Conservation (phyloP, 2,797 vertebrate genomes). For the Delichon dasypus region DNA sequence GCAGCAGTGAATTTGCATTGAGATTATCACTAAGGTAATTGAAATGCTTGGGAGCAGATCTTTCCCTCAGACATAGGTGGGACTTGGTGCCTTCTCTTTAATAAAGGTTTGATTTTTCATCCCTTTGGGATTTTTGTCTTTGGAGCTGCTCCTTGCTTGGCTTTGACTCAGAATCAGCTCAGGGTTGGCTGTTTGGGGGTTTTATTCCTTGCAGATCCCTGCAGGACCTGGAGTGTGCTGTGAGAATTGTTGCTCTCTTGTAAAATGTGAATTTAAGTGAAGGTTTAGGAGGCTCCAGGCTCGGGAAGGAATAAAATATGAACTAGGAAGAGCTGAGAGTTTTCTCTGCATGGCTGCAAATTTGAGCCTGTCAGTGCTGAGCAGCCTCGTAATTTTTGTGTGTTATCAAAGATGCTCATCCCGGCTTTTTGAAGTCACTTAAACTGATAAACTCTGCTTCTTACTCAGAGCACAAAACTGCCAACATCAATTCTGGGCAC, state of each 20-base stretch:
- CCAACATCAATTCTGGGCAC: not conserved
- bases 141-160: not conserved
- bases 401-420: not conserved
- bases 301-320: not conserved
- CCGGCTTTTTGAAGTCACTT: not conserved
- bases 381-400: not conserved
- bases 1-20: not conserved
- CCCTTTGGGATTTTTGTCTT: not conserved
- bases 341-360: not conserved
- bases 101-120: not conserved
- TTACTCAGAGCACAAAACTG: constrained; percentile 22
- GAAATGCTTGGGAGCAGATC: not conserved
- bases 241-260: not conserved
- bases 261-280: not conserved
- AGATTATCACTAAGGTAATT: not conserved
- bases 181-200: fast-evolving
- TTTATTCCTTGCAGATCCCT: fast-evolving
- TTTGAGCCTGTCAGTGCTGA: not conserved
- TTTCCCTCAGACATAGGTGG: not conserved
- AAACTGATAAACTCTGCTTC: not conserved
- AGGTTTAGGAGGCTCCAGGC: not conserved
- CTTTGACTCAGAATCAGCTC: not conserved
- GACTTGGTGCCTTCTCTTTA: not conserved
- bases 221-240: not conserved
- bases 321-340: not conserved